Base-by-base conservation (phyloP, 1,140 invertebrate species). In the Scaptodrosophila lebanonensis region DNA sequence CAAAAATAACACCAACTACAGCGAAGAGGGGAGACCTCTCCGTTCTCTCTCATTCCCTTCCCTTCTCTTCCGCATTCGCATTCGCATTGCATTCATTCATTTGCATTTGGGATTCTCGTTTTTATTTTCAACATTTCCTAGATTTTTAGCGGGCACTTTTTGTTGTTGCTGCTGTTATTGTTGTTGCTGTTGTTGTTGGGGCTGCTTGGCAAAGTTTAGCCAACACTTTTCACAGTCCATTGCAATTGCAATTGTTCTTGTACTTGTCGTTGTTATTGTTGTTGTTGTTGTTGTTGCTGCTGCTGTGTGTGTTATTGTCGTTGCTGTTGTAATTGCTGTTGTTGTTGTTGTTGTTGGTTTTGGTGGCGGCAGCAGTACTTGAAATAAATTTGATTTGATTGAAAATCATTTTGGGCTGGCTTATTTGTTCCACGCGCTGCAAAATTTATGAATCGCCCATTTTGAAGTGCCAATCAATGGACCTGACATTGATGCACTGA, bases 221-320 rank as follows among this genome's bases (percentile, higher is more conserved):
- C 20, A 39, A 18, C 38, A 43, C 56, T 54, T 66, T 71, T 71
- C 50, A 71, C 68, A 71, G 67, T 66, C 62, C 56, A 56, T 71
- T 71, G 60, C 20, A 30, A 38, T 36, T 25, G 22, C 22, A 4
- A 8, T 25, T 8, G 22, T 25, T 25, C 8, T 25, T 25, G 22
- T 25, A 25, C 3, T 25, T 25, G 22, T 25, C 8, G 3, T 25
- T 25, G 22, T 25, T 25, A 25, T 25, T 4, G 22, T 25, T 25
- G 22, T 25, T 25, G 3, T 64, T 66, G 48, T 20, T 29, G 48
- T 57, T 65, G 45, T 42, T 38, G 54, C n/a, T n/a, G 22, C 22
- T 25, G 22, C 8, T 8, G 22, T 25, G 3, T 25, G 3, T 25
- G 22, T 25, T 4, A 25, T 45, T 51, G 47, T 51, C 65, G 29